Evolutionary conservation across 2,113 vertebrate genomes (phyloP), one percentile per base, ranked within the genome.

Genomic region (Oenanthe melanoleuca): DNA sequence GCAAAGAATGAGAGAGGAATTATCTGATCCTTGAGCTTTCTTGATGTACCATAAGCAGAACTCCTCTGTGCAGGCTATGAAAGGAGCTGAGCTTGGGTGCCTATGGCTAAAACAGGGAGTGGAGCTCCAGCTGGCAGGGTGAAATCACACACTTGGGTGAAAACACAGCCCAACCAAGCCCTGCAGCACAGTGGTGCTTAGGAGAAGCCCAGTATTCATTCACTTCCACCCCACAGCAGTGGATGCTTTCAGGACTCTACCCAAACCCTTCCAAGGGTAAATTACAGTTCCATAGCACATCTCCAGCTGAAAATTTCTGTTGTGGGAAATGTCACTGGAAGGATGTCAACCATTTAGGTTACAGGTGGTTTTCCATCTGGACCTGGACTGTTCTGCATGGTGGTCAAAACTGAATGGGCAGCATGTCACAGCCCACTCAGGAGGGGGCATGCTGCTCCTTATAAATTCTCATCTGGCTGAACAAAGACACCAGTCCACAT

Each of bases 261-360:
- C 8, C 56, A 74, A 77, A 73, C 11, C 4, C 4, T 53, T 61
- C 37, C 50, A 67, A 86, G 63, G 25, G 80, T 34, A 15, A n/a
- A 81, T 56, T 9, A 31, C 23, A 33, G 53, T 10, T 69, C 20
- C 52, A 45, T 2, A 56, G 45, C 56, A 49, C 34, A 70, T 59
- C 34, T 55, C 72, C 53, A 52, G 1, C 0, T 61, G 44, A 28
- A 19, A 52, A 0, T 4, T 16, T 50, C 70, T 56, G 6, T 12
- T 67, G 37, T 73, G 40, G 59, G 29, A 82, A 64, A 24, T 1
- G 15, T 23, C 53, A 86, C 6, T 28, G 74, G 19, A 47, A 49
- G 50, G n/a, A 72, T 82, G 8, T 7, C 52, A 33, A 24, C 26
- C 9, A 17, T 60, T 16, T 34, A 8, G 3, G 6, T 89, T 55